Evolutionary conservation across 2,113 vertebrate genomes (phyloP), one percentile per base, ranked within the genome.

Genomic region (Zapornia atra): DNA sequence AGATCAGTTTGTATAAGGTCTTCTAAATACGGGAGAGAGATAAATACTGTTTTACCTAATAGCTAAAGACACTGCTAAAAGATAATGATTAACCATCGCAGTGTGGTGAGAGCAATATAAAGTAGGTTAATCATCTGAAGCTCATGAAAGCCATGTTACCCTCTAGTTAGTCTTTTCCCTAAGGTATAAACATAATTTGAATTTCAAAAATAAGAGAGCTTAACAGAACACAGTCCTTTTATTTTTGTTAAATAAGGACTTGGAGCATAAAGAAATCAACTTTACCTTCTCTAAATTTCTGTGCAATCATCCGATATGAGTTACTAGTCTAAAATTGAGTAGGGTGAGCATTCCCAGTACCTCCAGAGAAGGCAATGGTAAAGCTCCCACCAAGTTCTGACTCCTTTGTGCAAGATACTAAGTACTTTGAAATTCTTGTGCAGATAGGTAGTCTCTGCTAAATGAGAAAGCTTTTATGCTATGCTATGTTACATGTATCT

Each of bases 41-140:
- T 70, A 91, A 95, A 86, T 88, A 22, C 17, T 86, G 19, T 51
- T 94, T 90, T 96, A 76, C 59, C 85, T 95, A 96, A 96, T 94
- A 96, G 66, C 95, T 94, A 77, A 96, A 97, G 86, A 78, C 69
- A 91, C 29, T 48, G 12, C 69, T 88, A 86, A 96, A 97, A 95
- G 88, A 79, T 94, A 90, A 68, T 92, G 87, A 95, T 92, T 96
- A 95, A 93, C 77, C 40, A 95, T 57, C 90, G 56, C 69, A 92
- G 56, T 34, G 34, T 92, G 77, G 51, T 33, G 84, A 95, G 42
- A 96, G 65, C 71, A 96, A 70, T 76, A 69, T 60, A 94, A 98
- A 95, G 50, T 96, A 94, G 92, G 88, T 95, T 98, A 94, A 97
- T 96, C 86, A 94, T 82, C 78, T 85, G 83, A 90, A 97, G 69